Evolutionary conservation across 2,113 vertebrate species (phyloP).

Genomic region (Oncorhynchus masou): DNA sequence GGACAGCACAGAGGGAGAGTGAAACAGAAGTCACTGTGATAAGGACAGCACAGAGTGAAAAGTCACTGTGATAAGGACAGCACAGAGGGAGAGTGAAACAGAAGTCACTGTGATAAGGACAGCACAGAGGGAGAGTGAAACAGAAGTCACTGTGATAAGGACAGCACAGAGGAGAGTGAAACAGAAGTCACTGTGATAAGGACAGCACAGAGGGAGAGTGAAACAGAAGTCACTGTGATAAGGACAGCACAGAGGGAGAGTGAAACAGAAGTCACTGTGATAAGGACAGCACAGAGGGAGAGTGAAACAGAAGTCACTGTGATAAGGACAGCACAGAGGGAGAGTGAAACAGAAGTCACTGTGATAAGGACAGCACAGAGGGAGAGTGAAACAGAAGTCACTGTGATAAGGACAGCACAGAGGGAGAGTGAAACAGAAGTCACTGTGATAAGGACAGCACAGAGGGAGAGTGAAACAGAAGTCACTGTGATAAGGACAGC

Average conservation of each 20-base stretch:
- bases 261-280: too few species aligned
- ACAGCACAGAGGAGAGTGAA: constrained; percentile 60
- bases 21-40: constrained; percentile 90
- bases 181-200: constrained; percentile 87
- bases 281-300: constrained; percentile 81
- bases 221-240: constrained; percentile 91
- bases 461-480: constrained; percentile 80
- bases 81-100: constrained; percentile 75
- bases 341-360: constrained; percentile 89
- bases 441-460: constrained; percentile 72
- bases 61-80: constrained; percentile 62
- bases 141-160: constrained; percentile 86
- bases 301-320: constrained; percentile 55
- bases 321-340: constrained; percentile 78
- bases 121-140: constrained; percentile 65
- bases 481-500: constrained; percentile 76
- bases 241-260: too few species aligned
- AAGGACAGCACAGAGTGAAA: constrained; percentile 81
- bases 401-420: constrained; percentile 63
- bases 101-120: constrained; percentile 64
- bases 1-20: constrained; percentile 40
- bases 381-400: constrained; percentile 86
- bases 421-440: constrained; percentile 83
- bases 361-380: constrained; percentile 60
- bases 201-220: constrained; percentile 50